Evolutionary conservation across 2,888 invertebrate species (phyloP).

Genomic region (Mellilla xanthometata): DNA sequence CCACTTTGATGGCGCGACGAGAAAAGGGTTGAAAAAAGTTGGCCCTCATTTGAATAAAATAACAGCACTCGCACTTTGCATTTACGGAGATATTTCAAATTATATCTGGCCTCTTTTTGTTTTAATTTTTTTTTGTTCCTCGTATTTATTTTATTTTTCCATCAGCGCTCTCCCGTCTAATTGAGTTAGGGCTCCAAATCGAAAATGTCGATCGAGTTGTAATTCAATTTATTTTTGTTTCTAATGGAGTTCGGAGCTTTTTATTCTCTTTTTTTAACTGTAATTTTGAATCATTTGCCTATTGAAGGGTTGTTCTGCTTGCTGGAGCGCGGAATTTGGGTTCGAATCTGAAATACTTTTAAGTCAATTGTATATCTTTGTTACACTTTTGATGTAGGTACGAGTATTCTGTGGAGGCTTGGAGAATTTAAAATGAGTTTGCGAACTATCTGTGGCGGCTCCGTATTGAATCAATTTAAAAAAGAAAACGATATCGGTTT

Average conservation of each 20-base stretch:
- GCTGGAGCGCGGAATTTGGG: slow-evolving; percentile 43
- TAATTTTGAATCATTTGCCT: slow-evolving; percentile 72
- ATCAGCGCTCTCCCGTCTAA: slow-evolving; percentile 78
- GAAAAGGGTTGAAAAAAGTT: slow-evolving; percentile 80
- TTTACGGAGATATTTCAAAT: slow-evolving; percentile 83
- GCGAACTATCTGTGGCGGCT: no score
- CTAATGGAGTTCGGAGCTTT: slow-evolving; percentile 78
- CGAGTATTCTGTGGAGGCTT: no score
- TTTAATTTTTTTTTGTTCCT: slow-evolving; percentile 77
- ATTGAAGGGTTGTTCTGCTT: slow-evolving; percentile 58
- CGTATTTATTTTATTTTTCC: slow-evolving; percentile 82
- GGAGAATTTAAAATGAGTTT: no score
- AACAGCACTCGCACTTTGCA: slow-evolving; percentile 83
- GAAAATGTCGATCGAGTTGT: slow-evolving; percentile 82
- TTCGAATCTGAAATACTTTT: slow-evolving; percentile 37
- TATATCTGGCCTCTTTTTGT: slow-evolving; percentile 81
- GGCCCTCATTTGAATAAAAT: slow-evolving; percentile 83
- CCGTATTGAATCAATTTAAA: no score
- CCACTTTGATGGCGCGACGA: slow-evolving; percentile 80
- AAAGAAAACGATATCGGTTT: no score
- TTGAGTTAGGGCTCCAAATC: slow-evolving; percentile 81
- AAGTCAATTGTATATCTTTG: slow-evolving; percentile 23
- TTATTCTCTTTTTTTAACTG: slow-evolving; percentile 64
- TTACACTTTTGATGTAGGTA: not conserved
- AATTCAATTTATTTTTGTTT: slow-evolving; percentile 83